Evolutionary conservation across 2,797 vertebrate genomes (phyloP).

Genomic region (Carcharodon carcharias): DNA sequence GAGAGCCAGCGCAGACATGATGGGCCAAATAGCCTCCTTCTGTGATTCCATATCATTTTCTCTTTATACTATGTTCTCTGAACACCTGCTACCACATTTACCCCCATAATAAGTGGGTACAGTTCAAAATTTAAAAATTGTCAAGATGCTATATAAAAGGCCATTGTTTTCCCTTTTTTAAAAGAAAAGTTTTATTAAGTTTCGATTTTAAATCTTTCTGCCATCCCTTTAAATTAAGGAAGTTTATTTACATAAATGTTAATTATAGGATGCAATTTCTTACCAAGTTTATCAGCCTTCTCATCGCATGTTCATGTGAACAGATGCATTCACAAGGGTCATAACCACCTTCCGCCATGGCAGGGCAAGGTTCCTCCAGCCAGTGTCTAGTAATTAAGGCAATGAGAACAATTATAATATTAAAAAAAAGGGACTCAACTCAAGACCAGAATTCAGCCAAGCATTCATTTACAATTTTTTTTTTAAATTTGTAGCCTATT

Average conservation of each 20-base stretch:
- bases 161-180: neutral
- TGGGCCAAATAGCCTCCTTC: neutral
- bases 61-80: neutral
- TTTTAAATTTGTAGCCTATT: neutral
- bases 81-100: neutral
- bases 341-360: constrained; percentile 92
- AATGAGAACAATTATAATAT: constrained; percentile 41
- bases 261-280: constrained; percentile 47
- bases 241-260: neutral
- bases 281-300: constrained; percentile 91
- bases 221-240: neutral
- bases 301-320: constrained; percentile 90
- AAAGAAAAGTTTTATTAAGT: neutral
- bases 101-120: neutral
- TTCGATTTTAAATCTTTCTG: neutral
- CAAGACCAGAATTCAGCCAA: neutral
- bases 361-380: constrained; percentile 50
- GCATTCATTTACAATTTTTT: neutral
- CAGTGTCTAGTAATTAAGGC: constrained; percentile 51
- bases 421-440: neutral
- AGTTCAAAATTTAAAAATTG: neutral
- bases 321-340: constrained; percentile 97
- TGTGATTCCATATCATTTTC: neutral
- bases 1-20: neutral
- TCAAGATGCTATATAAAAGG: neutral